Percentiles rank a stretch among this genome's conserved stretches.
Evolutionary conservation across 2,888 invertebrate genomes (phyloP).

Genomic region (Acholoe squamosa): DNA sequence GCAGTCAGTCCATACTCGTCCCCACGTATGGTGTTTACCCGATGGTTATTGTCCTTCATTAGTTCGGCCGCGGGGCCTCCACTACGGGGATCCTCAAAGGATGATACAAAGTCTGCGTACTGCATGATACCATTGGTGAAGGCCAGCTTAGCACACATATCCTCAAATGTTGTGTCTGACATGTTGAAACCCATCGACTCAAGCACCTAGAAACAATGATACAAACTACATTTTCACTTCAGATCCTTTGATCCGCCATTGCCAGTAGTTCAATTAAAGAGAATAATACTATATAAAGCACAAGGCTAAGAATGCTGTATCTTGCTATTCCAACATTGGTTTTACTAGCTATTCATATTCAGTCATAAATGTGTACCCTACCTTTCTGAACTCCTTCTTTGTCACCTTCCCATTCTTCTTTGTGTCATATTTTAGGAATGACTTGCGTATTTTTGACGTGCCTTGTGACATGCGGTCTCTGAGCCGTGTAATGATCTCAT

Average conservation of each 20-base stretch:
- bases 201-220: conserved; percentile 73
- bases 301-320: no score
- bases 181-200: conserved; percentile 76
- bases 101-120: conserved; percentile 79
- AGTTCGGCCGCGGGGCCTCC: conserved; percentile 73
- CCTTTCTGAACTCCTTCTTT: conserved; percentile 79
- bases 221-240: no score
- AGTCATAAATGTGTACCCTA: conserved; percentile 63
- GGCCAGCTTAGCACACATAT: conserved; percentile 75
- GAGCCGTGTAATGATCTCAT: conserved; percentile 78
- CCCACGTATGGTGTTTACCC: conserved; percentile 80
- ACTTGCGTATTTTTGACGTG: conserved; percentile 75
- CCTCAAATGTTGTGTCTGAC: conserved; percentile 78
- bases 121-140: conserved; percentile 77
- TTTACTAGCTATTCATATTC: no score
- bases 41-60: conserved; percentile 77
- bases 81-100: conserved; percentile 78
- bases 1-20: conserved; percentile 79
- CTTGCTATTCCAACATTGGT: no score
- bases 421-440: conserved; percentile 78
- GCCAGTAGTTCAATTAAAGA: no score
- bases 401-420: conserved; percentile 77
- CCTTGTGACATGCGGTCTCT: conserved; percentile 79
- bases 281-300: no score
- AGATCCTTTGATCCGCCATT: no score